A percentile compares a stretch with the other conserved stretches of the same genome.
Conservation (phyloP, 2,797 vertebrate genomes). For the Leptatherina wallacei region DNA sequence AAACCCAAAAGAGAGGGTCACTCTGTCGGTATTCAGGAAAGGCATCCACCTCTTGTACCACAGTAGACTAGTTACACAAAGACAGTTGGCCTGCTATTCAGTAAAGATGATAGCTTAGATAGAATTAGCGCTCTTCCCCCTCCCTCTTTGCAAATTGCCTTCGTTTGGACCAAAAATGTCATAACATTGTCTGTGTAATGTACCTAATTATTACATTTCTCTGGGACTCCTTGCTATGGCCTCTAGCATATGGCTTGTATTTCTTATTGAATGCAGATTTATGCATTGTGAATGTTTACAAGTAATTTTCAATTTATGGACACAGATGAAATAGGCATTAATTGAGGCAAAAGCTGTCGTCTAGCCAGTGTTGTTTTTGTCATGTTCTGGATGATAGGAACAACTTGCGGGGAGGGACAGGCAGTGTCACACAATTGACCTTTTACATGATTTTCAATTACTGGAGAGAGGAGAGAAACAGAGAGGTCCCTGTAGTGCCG, state of each 20-base stretch:
- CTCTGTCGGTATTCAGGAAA: slow-evolving; percentile 56
- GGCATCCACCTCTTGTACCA: slow-evolving; percentile 39
- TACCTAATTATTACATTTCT: slow-evolving; percentile 72
- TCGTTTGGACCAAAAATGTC: slow-evolving; percentile 68
- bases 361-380: slow-evolving; percentile 70
- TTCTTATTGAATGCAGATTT: slow-evolving; percentile 73
- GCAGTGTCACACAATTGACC: slow-evolving; percentile 75
- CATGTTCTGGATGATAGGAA: slow-evolving; percentile 73
- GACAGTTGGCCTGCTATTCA: slow-evolving; percentile 22
- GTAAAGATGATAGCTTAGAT: slow-evolving; percentile 47
- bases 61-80: slow-evolving; percentile 18
- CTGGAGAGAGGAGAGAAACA: slow-evolving; percentile 61
- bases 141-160: slow-evolving; percentile 14
- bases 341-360: slow-evolving; percentile 70
- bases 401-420: slow-evolving; percentile 68
- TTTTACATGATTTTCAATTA: slow-evolving; percentile 85
- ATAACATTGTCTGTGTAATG: slow-evolving; percentile 74
- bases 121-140: slow-evolving; percentile 35
- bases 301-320: slow-evolving; percentile 63
- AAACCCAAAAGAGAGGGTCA: slow-evolving; percentile 62
- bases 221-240: slow-evolving; percentile 54
- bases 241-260: slow-evolving; percentile 73
- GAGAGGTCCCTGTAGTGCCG: slow-evolving; percentile 74
- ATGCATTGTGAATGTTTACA: slow-evolving; percentile 71
- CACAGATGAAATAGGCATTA: slow-evolving; percentile 62